phyloP scores from a whole-genome alignment of 1,140 invertebrate genomes.

The Drosophila serrata region DNA sequence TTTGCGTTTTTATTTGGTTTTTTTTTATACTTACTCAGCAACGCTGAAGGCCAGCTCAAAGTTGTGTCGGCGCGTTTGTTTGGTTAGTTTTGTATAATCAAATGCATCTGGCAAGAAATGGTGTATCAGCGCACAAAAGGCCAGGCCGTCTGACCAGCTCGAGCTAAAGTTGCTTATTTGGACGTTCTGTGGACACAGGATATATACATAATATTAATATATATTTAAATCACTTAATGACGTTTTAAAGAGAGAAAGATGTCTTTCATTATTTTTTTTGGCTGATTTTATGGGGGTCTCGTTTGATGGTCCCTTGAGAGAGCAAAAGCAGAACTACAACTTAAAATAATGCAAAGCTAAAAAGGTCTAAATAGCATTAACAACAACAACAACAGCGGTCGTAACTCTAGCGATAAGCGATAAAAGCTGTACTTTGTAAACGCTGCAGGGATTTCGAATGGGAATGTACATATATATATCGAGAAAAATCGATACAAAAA shows the following conservation, averaged over 20 bases:
- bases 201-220: constrained; percentile 15
- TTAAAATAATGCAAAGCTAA: constrained; percentile 7
- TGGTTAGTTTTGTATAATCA: constrained; percentile 94
- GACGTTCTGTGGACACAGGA: constrained; percentile 88
- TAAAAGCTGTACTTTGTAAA: constrained; percentile 9
- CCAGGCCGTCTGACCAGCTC: constrained; percentile 98
- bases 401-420: constrained; percentile 37
- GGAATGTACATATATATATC: background rate
- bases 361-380: constrained; percentile 46
- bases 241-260: no score
- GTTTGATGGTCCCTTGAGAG: constrained; percentile 34
- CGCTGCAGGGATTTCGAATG: background rate
- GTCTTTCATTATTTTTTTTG: background rate
- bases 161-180: constrained; percentile 98
- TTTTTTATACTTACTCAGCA: constrained; percentile 94
- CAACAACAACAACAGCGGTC: constrained; percentile 52
- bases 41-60: constrained; percentile 98
- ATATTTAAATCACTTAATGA: background rate
- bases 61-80: constrained; percentile 95
- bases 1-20: background rate
- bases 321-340: constrained; percentile 37
- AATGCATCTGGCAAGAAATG: constrained; percentile 98
- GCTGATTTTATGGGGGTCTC: constrained; percentile 11
- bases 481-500: background rate
- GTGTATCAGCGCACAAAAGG: constrained; percentile 98